Percentiles rank a stretch among this genome's conserved stretches.
Evolutionary conservation across 1,140 invertebrate species (phyloP).

Genomic region (Sycobia sp.): DNA sequence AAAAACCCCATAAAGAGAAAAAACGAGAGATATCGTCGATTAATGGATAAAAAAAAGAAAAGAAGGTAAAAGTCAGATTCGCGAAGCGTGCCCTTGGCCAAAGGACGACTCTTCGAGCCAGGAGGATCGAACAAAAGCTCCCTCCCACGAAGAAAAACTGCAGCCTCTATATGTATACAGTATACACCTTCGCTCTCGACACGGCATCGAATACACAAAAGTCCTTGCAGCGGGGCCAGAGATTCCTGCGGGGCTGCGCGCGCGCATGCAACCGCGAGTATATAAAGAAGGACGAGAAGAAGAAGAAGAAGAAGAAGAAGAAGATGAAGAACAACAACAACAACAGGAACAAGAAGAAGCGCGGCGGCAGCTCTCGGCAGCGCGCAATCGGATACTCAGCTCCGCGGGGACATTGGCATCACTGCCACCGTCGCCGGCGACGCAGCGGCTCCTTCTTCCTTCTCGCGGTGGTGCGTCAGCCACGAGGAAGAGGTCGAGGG

Average conservation of each 20-base stretch:
- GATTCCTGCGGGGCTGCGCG: not conserved
- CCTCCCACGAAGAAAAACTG: conserved; percentile 14
- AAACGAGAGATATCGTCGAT: too few relatives aligned
- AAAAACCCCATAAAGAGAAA: too few relatives aligned
- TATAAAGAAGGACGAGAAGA: not conserved
- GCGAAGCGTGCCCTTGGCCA: not conserved
- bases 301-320: not conserved
- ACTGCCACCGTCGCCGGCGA: conserved; percentile 14
- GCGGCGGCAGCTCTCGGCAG: not conserved
- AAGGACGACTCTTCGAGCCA: conserved; percentile 5
- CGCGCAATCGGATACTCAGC: conserved; percentile 21
- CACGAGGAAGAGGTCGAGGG: not conserved
- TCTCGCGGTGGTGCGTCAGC: too few relatives aligned
- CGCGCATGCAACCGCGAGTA: not conserved
- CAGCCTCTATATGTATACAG: too few relatives aligned
- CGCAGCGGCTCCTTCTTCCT: not conserved
- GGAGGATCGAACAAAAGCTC: conserved; percentile 9
- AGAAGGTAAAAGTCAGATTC: not conserved
- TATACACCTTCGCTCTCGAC: not conserved
- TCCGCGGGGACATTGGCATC: conserved; percentile 19
- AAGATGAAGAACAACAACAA: not conserved
- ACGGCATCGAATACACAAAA: conserved; percentile 13
- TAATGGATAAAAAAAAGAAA: too few relatives aligned
- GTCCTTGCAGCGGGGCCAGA: not conserved
- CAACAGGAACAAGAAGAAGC: not conserved